These are phyloP conservation scores for human (Homo sapiens) DNA, from an alignment of 2,113 vertebrate genomes.

Conservation along the genomic window DNA sequence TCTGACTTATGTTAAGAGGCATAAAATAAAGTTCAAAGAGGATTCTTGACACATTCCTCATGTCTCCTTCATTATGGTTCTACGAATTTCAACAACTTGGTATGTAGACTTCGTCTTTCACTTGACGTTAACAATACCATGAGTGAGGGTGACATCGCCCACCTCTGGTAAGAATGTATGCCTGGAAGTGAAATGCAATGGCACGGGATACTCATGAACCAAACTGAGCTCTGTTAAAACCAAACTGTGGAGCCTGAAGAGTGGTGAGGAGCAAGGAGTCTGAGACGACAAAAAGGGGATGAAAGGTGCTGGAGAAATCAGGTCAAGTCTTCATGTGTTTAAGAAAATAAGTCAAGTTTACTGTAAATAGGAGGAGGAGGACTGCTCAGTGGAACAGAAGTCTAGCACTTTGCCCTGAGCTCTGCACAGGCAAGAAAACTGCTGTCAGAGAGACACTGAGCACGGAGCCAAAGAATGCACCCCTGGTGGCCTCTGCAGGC, in stretches of 20 bases:
- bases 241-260: neutral
- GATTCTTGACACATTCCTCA: rapidly evolving
- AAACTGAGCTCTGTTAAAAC: neutral
- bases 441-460: neutral
- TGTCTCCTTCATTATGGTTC: rapidly evolving
- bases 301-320: neutral
- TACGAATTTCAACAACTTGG: neutral
- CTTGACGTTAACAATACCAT: rapidly evolving
- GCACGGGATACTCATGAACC: rapidly evolving
- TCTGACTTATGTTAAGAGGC: neutral
- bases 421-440: neutral
- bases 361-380: constrained; percentile 5
- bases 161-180: rapidly evolving
- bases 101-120: neutral
- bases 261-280: constrained; percentile 4
- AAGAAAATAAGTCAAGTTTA: constrained; percentile 41
- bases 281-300: constrained; percentile 27
- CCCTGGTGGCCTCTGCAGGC: neutral
- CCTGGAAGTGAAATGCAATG: rapidly evolving
- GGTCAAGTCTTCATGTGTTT: neutral
- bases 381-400: neutral
- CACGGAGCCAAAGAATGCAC: neutral
- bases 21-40: no score
- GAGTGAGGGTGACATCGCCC: rapidly evolving
- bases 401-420: neutral